Evolutionary conservation across 2,888 invertebrate genomes (phyloP), one percentile per base, ranked within the genome.

Genomic region (Zeuzera pyrina): DNA sequence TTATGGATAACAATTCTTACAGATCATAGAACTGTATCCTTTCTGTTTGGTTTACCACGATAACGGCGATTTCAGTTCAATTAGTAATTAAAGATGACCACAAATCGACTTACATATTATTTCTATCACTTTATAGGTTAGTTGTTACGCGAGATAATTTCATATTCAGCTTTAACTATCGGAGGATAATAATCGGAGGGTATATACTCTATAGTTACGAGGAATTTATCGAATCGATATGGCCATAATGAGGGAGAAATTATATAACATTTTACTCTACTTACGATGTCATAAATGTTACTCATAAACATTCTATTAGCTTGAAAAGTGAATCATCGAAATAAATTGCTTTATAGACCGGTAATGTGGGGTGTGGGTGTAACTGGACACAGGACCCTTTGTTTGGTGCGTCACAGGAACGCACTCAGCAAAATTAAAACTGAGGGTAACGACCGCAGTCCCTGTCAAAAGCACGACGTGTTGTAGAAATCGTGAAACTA

Each of bases 381-480:
- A 60, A 62, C 60, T 71, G 72, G 69, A 52, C 71, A 59, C 51
- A 50, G 68, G 74, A 63, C 77, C 73, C 78, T 76, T 72, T 79
- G 78, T 79, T 81, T 74, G 63, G 57, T 46, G 58, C 66, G 66
- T 66, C 58, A 68, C 69, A 58, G 73, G 71, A 70, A 66, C 62
- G 70, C 79, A 77, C 78, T 83, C 62, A 73, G 76, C 58, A 51
- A 77, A 77, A 81, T 83, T 78, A 79, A 76, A 72, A 53, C 31
- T 44, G 52, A 55, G 73, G 68, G 66, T 61, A 65, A 58, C 54
- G 65, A 52, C 61, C 66, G 39, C 41, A 42, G 42, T 47, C 49
- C 54, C 51, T 45, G 46, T 49, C 44, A 27, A 52, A 57, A 55
- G 47, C 51, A 25, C 13, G 11, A 25, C 15, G 10, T 8, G 13